Evolutionary conservation across 30 jellyfish, hydroid and myxozoan genomes (phyloP).

Genomic region (Chrysaora quinquecirrha): DNA sequence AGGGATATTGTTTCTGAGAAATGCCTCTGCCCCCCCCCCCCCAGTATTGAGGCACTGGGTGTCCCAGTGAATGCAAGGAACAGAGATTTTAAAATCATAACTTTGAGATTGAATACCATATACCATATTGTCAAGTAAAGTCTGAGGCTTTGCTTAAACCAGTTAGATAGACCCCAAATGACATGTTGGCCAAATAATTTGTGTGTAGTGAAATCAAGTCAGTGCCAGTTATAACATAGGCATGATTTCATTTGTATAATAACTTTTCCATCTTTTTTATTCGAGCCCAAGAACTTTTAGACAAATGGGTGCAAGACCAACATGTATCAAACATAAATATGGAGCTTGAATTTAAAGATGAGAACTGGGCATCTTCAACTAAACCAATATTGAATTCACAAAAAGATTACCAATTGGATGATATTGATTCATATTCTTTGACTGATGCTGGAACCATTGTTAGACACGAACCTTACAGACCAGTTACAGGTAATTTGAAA

Average conservation of each 20-base stretch:
- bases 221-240: no score
- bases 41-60: no score
- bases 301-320: constrained; percentile 73
- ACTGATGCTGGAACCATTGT: constrained; percentile 53
- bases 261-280: neutral
- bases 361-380: constrained; percentile 62
- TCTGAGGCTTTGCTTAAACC: no score
- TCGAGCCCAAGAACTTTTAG: constrained; percentile 84
- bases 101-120: no score
- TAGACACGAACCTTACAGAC: neutral
- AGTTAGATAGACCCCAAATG: no score
- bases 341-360: constrained; percentile 75
- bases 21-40: no score
- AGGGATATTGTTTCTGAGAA: no score
- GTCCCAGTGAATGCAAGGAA: no score
- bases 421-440: constrained; percentile 41
- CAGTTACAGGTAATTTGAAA: neutral
- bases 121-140: no score
- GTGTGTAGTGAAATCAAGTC: no score
- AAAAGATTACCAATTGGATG: neutral
- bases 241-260: neutral
- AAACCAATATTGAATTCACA: constrained; percentile 32
- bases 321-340: constrained; percentile 41
- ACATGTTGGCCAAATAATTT: no score
- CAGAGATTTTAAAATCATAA: no score